These are phyloP conservation scores for Gadopsis bispinosus DNA, from an alignment of 2,797 vertebrate genomes.

Conservation along the genomic window DNA sequence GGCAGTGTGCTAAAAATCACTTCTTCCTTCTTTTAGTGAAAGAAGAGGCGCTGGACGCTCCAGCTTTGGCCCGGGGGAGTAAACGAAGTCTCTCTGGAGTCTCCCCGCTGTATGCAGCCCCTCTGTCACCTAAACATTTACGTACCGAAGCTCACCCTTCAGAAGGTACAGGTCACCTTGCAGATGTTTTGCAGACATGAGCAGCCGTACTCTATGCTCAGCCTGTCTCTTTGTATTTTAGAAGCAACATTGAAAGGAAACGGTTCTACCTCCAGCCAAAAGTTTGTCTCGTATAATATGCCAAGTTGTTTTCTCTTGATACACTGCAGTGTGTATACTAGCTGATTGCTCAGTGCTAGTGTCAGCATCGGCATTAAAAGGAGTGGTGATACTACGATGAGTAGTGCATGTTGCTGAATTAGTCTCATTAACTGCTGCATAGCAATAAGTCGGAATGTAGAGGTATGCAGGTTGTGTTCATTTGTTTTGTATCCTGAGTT, in stretches of 20 bases:
- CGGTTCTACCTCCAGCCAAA: not conserved
- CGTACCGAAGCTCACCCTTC: constrained; percentile 88
- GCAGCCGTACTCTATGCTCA: not conserved
- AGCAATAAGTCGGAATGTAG: not conserved
- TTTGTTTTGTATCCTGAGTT: not conserved
- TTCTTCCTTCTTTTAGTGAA: constrained; percentile 82
- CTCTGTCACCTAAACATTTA: constrained; percentile 91
- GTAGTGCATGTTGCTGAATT: not conserved
- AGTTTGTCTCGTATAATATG: not conserved
- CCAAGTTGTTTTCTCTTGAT: not conserved
- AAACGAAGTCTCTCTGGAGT: constrained; percentile 90
- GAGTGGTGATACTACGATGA: not conserved
- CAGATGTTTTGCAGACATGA: not conserved
- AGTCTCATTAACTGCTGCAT: not conserved
- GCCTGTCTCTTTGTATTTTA: not conserved
- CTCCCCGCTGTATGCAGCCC: constrained; percentile 86
- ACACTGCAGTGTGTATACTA: not conserved
- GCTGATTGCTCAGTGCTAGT: not conserved
- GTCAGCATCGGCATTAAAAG: not conserved
- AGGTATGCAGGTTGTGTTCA: not conserved
- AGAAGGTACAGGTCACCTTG: constrained; percentile 86
- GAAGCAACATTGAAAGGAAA: too few species aligned
- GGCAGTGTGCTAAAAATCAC: not conserved
- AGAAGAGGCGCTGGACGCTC: constrained; percentile 87
- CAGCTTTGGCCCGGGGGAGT: constrained; percentile 81